Evolutionary conservation across 2,888 invertebrate genomes (phyloP), one percentile per base, ranked within the genome.

Genomic region (Thereva unica): DNA sequence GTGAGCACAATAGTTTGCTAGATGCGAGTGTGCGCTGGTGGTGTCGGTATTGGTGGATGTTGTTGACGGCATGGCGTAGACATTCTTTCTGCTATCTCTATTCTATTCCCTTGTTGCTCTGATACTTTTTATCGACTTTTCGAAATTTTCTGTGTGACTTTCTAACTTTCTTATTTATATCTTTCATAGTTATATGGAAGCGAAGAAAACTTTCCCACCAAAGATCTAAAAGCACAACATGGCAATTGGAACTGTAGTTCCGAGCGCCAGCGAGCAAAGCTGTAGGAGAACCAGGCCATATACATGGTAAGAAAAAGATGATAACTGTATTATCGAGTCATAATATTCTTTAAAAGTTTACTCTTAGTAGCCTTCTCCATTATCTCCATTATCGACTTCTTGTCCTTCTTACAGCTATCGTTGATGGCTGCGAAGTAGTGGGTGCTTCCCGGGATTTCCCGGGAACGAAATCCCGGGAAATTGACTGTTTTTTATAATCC

Each of bases 331-430:
- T 64, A 64, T 64, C 53, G 53, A 64, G 23, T 64, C 53, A 50
- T 64, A 64, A 64, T 64, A 64, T 64, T 64, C 64, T 64, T 23
- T 64, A 53, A 64, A 53, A 50, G 61, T 61, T 61, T 41, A 61
- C 41, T 40, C 23, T 23, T 2, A 23, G 23, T 23, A 23, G 23
- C 23, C 23, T 23, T 23, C 23, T 23, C 23, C 23, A 23, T 50
- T 10, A 35, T 23, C 12, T 12, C n/a, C 35, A 4, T n/a, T 38
- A 59, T 44, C 41, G 47, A 59, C 23, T 23, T 23, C 23, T 23
- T 23, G 23, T 23, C 23, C 23, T 59, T 59, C 37, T 44, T 44
- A 41, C 50, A 40, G 41, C 49, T 61, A 61, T 61, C 61, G 50
- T 49, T 61, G 61, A 61, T 61, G 49, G 41, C 50, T 64, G 35